Evolutionary conservation across 1,140 invertebrate genomes (phyloP).

Genomic region (Hesperophylax magnus): DNA sequence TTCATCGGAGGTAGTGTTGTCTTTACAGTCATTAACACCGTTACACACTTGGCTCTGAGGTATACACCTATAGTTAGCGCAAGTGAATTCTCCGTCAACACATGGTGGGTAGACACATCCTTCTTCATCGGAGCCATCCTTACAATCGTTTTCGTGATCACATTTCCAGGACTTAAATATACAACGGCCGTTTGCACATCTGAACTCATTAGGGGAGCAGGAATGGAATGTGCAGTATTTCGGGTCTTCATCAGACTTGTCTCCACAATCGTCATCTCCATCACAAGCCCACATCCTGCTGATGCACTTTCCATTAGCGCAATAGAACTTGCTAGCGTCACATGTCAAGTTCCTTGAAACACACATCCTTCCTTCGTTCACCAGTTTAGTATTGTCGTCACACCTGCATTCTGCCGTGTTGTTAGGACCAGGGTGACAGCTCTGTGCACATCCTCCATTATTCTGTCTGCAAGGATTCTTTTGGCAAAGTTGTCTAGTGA

Average conservation of each 20-base stretch:
- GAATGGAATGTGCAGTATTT: constrained; percentile 96
- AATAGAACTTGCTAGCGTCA: constrained; percentile 91
- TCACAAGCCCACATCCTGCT: constrained; percentile 97
- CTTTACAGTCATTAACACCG: constrained; percentile 95
- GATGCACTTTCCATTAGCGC: constrained; percentile 95
- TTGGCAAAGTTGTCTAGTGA: constrained; percentile 83
- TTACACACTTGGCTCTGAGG: constrained; percentile 91
- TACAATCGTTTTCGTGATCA: constrained; percentile 96
- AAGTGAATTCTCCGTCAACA: constrained; percentile 94
- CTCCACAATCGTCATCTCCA: constrained; percentile 95
- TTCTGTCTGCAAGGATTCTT: constrained; percentile 90
- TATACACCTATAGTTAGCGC: constrained; percentile 92
- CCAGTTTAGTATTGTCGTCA: constrained; percentile 87
- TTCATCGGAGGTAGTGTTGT: constrained; percentile 92
- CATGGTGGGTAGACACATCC: constrained; percentile 93
- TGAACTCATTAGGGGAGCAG: constrained; percentile 92
- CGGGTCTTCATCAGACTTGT: constrained; percentile 93
- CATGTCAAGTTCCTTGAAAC: constrained; percentile 91
- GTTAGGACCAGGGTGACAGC: constrained; percentile 91
- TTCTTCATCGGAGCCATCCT: constrained; percentile 92
- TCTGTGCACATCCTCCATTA: constrained; percentile 97
- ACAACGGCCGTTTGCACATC: constrained; percentile 94
- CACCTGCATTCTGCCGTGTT: constrained; percentile 90
- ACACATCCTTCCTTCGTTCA: constrained; percentile 94
- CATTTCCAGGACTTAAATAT: constrained; percentile 97